Percentiles rank a stretch among this genome's conserved stretches.
phyloP scores from a whole-genome alignment of 2,888 invertebrate species.

The Erannis defoliaria region DNA sequence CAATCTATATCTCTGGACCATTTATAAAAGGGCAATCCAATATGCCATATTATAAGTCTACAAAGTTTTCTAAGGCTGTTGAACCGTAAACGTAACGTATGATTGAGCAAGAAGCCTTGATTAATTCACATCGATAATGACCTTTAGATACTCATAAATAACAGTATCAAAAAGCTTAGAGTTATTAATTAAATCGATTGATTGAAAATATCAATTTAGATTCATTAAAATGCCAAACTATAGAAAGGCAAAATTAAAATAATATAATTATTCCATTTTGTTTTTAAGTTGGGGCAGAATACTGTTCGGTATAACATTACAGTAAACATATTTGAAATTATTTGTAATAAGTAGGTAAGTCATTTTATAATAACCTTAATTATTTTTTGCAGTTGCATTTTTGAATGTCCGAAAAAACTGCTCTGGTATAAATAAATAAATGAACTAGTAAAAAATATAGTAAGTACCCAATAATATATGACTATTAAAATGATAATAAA shows the following conservation, averaged over 20 bases:
- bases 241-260: constrained; percentile 1
- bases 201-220: neutral
- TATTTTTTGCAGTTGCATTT: too few relatives aligned
- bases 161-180: constrained; percentile 4
- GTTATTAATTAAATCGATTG: neutral
- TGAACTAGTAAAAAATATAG: too few relatives aligned
- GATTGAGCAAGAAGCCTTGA: constrained; percentile 37
- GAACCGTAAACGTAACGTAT: constrained; percentile 32
- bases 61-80: constrained; percentile 27
- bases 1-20: too few relatives aligned
- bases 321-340: too few relatives aligned
- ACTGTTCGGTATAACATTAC: neutral
- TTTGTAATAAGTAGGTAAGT: too few relatives aligned
- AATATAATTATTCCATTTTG: neutral
- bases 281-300: neutral
- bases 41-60: neutral
- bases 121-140: constrained; percentile 36
- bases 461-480: too few relatives aligned
- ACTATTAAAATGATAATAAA: too few relatives aligned
- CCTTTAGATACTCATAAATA: constrained; percentile 23
- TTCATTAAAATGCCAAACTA: neutral
- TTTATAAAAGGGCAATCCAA: too few relatives aligned
- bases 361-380: too few relatives aligned
- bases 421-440: too few relatives aligned
- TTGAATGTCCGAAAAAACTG: too few relatives aligned